Evolutionary conservation across 1,140 invertebrate species (phyloP).

Genomic region (Pomacea maculata): DNA sequence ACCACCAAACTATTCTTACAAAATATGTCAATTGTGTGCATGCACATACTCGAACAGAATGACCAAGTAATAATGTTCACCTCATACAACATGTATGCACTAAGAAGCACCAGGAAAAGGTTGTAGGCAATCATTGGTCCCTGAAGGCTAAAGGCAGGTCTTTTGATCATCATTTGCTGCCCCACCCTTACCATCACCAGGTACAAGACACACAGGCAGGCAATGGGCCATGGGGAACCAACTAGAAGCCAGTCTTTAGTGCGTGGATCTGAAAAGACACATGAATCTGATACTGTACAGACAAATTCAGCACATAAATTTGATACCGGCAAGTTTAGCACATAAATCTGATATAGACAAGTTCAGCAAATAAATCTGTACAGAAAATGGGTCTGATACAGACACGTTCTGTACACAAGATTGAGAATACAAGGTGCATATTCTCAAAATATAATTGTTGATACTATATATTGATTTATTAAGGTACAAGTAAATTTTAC

Average conservation of each 20-base stretch:
- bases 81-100: slow-evolving; percentile 74
- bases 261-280: slow-evolving; percentile 61
- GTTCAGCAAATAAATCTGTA: background rate
- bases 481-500: too few species aligned
- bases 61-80: slow-evolving; percentile 33
- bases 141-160: slow-evolving; percentile 83
- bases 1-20: too few species aligned
- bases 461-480: too few species aligned
- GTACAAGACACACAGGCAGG: slow-evolving; percentile 60
- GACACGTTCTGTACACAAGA: too few species aligned
- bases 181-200: slow-evolving; percentile 69
- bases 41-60: background rate
- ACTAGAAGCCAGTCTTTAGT: slow-evolving; percentile 67
- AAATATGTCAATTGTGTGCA: background rate
- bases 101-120: slow-evolving; percentile 84
- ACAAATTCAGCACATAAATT: background rate
- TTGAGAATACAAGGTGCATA: too few species aligned
- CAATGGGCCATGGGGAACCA: slow-evolving; percentile 62
- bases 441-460: too few species aligned
- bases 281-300: background rate
- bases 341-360: background rate
- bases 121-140: slow-evolving; percentile 85
- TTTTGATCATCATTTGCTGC: slow-evolving; percentile 85
- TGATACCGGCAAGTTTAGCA: too few species aligned
- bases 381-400: too few species aligned